phyloP scores from a whole-genome alignment of 1,140 invertebrate genomes.

The Apis mellifera region DNA sequence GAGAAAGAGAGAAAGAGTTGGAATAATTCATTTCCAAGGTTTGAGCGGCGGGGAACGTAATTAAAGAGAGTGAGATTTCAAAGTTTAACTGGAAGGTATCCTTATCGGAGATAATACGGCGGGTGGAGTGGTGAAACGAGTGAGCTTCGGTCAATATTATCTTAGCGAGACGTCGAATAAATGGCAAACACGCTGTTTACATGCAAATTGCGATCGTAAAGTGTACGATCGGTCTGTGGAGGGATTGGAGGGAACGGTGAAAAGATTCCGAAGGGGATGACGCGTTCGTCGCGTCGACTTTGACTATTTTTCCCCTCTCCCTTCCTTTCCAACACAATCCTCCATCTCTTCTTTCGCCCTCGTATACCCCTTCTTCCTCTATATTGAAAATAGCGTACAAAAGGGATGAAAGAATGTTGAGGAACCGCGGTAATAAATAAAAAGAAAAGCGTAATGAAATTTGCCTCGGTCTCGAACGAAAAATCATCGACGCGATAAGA shows the following conservation, averaged over 20 bases:
- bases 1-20: no score
- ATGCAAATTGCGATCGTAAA: constrained; percentile 32
- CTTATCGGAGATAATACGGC: not conserved
- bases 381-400: no score
- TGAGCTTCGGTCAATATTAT: not conserved
- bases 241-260: not conserved
- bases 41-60: not conserved
- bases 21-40: not conserved
- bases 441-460: no score
- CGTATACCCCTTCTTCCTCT: no score
- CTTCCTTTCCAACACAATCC: not conserved
- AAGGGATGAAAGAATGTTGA: no score
- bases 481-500: not conserved
- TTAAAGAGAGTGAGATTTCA: not conserved
- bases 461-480: no score
- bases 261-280: not conserved
- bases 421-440: no score
- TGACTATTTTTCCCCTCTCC: not conserved
- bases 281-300: not conserved
- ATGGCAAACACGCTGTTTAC: constrained; percentile 16
- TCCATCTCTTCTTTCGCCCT: no score
- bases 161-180: constrained; percentile 7
- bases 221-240: not conserved
- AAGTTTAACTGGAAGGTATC: not conserved
- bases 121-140: not conserved